Conservation (phyloP, 2,888 invertebrate genomes). For the Philereme transversata region DNA sequence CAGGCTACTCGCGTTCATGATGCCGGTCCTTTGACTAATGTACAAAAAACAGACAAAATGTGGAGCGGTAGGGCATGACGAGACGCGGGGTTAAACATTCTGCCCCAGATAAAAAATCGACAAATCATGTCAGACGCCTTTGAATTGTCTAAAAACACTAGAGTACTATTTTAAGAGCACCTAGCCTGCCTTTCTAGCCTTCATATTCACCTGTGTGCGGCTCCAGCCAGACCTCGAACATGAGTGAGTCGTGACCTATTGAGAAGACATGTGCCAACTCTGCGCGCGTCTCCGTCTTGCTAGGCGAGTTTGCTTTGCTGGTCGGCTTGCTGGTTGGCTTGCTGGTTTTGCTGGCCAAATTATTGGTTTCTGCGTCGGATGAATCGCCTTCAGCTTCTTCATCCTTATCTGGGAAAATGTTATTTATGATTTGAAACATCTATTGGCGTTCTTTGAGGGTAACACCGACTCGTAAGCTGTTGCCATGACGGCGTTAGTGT, state of each 20-base stretch:
- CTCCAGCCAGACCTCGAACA: conserved; percentile 86
- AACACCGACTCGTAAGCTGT: too few species aligned
- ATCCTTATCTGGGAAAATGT: conserved; percentile 42
- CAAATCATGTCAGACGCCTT: too few species aligned
- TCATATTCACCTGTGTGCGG: conserved; percentile 58
- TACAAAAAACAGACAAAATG: too few species aligned
- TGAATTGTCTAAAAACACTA: too few species aligned
- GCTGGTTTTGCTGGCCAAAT: conserved; percentile 22
- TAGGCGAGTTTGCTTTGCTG: conserved; percentile 40
- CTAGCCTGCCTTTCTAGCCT: background rate
- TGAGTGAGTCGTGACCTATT: conserved; percentile 85
- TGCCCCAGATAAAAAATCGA: too few species aligned
- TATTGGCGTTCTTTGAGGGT: too few species aligned
- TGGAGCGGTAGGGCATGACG: too few species aligned
- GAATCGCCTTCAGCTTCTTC: conserved; percentile 52
- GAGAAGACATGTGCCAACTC: conserved; percentile 83
- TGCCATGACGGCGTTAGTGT: too few species aligned
- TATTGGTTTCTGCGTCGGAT: conserved; percentile 43
- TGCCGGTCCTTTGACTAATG: too few species aligned
- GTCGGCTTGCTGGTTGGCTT: conserved; percentile 31
- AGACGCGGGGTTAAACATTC: too few species aligned
- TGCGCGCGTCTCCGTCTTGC: conserved; percentile 41
- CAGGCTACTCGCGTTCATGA: too few species aligned
- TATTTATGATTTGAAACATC: background rate
- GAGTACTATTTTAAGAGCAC: too few species aligned